phyloP scores from a whole-genome alignment of 53 echinoderm and acorn worm species.

The Holothuria leucospilota region DNA sequence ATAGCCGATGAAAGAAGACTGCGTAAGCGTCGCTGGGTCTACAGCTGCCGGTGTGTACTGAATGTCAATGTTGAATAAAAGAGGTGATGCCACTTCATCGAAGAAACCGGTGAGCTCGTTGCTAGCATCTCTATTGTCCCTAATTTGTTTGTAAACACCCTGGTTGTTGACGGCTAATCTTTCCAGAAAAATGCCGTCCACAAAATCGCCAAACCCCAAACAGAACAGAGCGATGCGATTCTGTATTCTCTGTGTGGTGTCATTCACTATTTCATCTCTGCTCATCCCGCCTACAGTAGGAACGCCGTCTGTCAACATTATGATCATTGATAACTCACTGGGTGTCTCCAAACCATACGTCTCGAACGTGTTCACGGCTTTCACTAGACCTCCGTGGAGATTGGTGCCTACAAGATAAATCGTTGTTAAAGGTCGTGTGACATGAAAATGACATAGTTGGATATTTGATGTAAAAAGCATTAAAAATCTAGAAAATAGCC shows the following conservation, averaged over 20 bases:
- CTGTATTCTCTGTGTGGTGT: slow-evolving; percentile 49
- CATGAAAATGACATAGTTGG: too few relatives aligned
- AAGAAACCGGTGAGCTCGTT: slow-evolving; percentile 65
- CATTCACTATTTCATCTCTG: slow-evolving; percentile 40
- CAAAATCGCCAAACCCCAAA: slow-evolving; percentile 77
- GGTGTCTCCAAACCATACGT: neutral
- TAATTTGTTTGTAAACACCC: slow-evolving; percentile 62
- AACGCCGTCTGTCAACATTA: slow-evolving; percentile 85
- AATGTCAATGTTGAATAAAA: slow-evolving; percentile 85
- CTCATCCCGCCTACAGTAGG: slow-evolving; percentile 68
- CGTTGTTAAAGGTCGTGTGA: too few relatives aligned
- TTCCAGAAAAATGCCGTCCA: slow-evolving; percentile 75
- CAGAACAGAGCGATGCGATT: slow-evolving; percentile 74
- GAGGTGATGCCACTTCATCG: slow-evolving; percentile 91
- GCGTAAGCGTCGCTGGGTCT: slow-evolving; percentile 65
- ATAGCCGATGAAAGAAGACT: slow-evolving; percentile 76
- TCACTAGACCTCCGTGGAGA: slow-evolving; percentile 65
- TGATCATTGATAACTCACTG: slow-evolving; percentile 69
- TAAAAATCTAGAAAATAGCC: too few relatives aligned
- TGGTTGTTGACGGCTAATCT: slow-evolving; percentile 74
- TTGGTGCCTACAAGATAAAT: slow-evolving; percentile 68
- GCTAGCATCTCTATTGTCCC: too few relatives aligned
- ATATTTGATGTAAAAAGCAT: too few relatives aligned
- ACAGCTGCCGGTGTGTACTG: slow-evolving; percentile 63
- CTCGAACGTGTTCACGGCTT: slow-evolving; percentile 55